Percentiles rank a stretch among this genome's conserved stretches.
phyloP scores from a whole-genome alignment of 2,797 vertebrate species.

The Sebastes vulpes region DNA sequence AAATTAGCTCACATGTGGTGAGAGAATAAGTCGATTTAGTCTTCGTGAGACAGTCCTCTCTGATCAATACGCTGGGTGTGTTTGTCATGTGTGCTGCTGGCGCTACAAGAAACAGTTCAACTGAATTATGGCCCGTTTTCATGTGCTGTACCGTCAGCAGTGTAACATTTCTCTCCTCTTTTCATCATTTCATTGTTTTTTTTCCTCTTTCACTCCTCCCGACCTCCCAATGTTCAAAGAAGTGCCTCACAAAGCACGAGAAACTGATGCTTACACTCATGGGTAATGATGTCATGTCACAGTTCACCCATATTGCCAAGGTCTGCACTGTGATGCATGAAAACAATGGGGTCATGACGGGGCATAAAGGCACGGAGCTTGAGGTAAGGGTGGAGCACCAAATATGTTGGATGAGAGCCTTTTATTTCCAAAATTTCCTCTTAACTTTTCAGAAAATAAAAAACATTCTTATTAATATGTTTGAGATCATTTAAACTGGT shows the following conservation, averaged over 20 bases:
- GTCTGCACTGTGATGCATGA: background rate
- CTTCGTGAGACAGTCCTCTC: background rate
- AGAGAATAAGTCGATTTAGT: background rate
- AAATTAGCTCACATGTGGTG: background rate
- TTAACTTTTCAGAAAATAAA: background rate
- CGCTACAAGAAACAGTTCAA: slow-evolving; percentile 1
- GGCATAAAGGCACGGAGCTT: background rate
- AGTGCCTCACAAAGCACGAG: slow-evolving; percentile 24
- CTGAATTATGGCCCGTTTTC: slow-evolving; percentile 19
- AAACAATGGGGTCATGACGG: slow-evolving; percentile 12
- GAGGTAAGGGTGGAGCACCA: slow-evolving; percentile 9
- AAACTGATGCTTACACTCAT: slow-evolving; percentile 38
- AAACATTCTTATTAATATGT: background rate
- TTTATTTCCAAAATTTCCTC: slow-evolving; percentile 12
- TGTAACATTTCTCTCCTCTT: slow-evolving; percentile 7
- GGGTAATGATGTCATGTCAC: slow-evolving; percentile 54
- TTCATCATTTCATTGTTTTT: slow-evolving; percentile 12
- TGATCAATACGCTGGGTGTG: background rate
- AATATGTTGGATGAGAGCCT: background rate
- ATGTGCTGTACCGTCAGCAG: background rate
- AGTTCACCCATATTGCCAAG: slow-evolving; percentile 13
- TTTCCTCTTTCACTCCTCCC: slow-evolving; percentile 13
- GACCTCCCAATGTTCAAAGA: slow-evolving; percentile 31
- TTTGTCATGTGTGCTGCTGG: slow-evolving; percentile 8
- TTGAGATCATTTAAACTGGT: background rate